phyloP scores from a whole-genome alignment of 2,797 vertebrate genomes.

The Borostomias antarcticus region DNA sequence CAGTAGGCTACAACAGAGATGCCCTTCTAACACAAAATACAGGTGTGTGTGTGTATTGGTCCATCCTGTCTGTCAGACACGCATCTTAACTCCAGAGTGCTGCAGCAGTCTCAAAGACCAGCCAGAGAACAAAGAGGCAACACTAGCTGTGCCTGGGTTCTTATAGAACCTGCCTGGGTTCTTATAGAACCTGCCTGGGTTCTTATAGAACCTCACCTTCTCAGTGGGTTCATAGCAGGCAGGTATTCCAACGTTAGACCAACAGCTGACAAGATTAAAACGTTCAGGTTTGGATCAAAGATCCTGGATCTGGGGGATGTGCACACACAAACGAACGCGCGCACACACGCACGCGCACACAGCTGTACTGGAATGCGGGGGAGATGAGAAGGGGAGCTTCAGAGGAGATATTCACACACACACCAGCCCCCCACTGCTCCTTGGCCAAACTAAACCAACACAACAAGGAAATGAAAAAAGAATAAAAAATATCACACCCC shows the following conservation, averaged over 20 bases:
- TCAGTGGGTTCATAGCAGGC: too few relatives aligned
- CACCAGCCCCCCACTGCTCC: neutral
- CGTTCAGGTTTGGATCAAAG: neutral
- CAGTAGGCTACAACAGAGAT: neutral
- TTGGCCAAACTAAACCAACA: neutral
- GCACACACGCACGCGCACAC: neutral
- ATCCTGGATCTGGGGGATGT: neutral
- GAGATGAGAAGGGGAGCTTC: neutral
- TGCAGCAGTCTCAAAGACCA: constrained; percentile 3
- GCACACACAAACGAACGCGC: neutral
- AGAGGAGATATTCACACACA: neutral
- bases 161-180: too few relatives aligned
- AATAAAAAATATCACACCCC: neutral
- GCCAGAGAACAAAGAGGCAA: neutral
- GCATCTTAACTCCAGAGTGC: neutral
- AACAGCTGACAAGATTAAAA: neutral
- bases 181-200: too few relatives aligned
- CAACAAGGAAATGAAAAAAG: neutral
- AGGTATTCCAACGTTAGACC: neutral
- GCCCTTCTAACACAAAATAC: neutral
- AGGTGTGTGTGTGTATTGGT: neutral
- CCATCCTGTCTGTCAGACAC: neutral
- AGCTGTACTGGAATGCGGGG: neutral
- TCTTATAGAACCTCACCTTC: too few relatives aligned
- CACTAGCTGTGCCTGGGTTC: too few relatives aligned